These are phyloP conservation scores for Drosophila pachea DNA, from an alignment of 1,140 invertebrate genomes.

Conservation along the genomic window DNA sequence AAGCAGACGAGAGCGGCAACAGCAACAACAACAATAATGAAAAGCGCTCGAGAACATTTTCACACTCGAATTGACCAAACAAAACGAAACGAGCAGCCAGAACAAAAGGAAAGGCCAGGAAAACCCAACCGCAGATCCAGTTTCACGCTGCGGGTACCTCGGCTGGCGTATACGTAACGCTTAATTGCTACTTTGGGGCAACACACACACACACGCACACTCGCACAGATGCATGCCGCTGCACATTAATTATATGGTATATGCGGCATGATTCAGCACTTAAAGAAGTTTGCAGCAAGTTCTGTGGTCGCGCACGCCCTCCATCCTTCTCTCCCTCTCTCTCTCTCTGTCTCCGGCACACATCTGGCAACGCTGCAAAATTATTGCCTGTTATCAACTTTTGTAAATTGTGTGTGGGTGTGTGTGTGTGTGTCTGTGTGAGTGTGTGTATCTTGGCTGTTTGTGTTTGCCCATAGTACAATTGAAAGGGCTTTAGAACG, in stretches of 20 bases:
- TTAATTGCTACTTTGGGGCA: constrained; percentile 48
- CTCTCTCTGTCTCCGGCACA: neutral
- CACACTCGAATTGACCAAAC: constrained; percentile 75
- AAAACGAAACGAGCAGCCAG: constrained; percentile 38
- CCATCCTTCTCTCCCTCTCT: neutral
- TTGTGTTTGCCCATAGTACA: constrained; percentile 20
- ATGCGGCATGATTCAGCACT: constrained; percentile 43
- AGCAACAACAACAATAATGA: constrained; percentile 32
- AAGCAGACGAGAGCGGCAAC: constrained; percentile 34
- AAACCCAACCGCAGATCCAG: constrained; percentile 2
- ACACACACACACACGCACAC: neutral
- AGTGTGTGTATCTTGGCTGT: constrained; percentile 5
- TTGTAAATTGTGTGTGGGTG: constrained; percentile 1
- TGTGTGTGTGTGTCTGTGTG: neutral
- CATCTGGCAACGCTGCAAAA: constrained; percentile 35
- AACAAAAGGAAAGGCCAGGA: neutral
- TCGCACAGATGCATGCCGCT: neutral
- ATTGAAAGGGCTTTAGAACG: constrained; percentile 9
- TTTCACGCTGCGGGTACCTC: constrained; percentile 10
- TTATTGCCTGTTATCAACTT: constrained; percentile 21
- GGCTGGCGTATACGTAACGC: constrained; percentile 49
- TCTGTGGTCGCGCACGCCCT: constrained; percentile 5
- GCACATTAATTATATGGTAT: constrained; percentile 42
- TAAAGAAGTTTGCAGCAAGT: constrained; percentile 35
- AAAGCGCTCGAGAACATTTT: constrained; percentile 64